phyloP scores from a whole-genome alignment of 2,888 invertebrate genomes.

The Luperina testacea region DNA sequence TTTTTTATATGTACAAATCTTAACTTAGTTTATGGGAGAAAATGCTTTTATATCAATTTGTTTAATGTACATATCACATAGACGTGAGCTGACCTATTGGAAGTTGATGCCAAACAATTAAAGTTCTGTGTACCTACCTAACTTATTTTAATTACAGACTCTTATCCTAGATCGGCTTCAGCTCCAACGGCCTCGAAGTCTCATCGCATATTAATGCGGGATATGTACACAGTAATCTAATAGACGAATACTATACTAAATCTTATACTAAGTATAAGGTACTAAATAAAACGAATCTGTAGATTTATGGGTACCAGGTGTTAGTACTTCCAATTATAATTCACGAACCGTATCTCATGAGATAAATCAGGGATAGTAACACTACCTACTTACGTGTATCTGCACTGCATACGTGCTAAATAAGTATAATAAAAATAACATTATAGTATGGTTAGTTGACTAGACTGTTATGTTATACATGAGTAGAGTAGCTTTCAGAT shows the following conservation, averaged over 20 bases:
- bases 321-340: constrained; percentile 21
- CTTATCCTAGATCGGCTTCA: constrained; percentile 14
- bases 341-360: constrained; percentile 60
- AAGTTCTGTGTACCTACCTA: not conserved
- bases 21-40: constrained; percentile 18
- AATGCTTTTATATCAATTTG: constrained; percentile 1
- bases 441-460: not conserved
- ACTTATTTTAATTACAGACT: constrained; percentile 1
- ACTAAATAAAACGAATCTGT: constrained; percentile 9
- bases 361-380: constrained; percentile 65
- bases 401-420: not conserved
- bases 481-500: not conserved
- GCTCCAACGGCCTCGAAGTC: constrained; percentile 4
- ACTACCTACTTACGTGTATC: constrained; percentile 1
- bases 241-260: constrained; percentile 39
- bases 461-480: not conserved
- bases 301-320: constrained; percentile 6
- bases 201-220: constrained; percentile 51
- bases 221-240: constrained; percentile 47
- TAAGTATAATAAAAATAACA: not conserved
- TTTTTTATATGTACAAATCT: constrained; percentile 45
- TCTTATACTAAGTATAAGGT: not conserved
- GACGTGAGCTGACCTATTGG: constrained; percentile 18
- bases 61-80: constrained; percentile 4
- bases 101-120: constrained; percentile 8